Percentiles rank a stretch among this genome's conserved stretches.
phyloP scores from a whole-genome alignment of 2,797 vertebrate species.

The Leptodactylus fallax region DNA sequence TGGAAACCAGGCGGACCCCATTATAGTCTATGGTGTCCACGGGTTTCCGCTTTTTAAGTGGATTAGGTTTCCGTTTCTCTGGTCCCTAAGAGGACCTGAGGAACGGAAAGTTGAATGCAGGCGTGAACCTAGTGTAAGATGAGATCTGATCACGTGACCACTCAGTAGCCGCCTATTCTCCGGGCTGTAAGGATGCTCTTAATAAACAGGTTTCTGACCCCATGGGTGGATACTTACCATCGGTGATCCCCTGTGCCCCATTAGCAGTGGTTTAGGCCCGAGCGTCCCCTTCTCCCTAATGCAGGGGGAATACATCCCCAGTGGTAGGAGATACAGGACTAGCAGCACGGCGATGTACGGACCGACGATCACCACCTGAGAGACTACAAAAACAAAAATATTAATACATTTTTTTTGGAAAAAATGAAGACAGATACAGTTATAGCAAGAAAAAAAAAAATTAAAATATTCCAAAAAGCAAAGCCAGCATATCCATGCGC shows the following conservation, averaged over 20 bases:
- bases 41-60: no score
- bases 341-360: constrained; percentile 84
- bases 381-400: constrained; percentile 76
- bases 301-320: constrained; percentile 92
- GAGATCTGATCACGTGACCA: no score
- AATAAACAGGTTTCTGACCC: neutral
- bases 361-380: constrained; percentile 79
- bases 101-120: no score
- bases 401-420: neutral
- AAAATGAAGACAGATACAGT: neutral
- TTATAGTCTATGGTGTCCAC: no score
- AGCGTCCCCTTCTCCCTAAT: constrained; percentile 84
- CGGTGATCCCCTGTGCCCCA: constrained; percentile 91
- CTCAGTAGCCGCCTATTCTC: neutral
- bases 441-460: neutral
- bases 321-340: constrained; percentile 85
- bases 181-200: neutral
- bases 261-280: constrained; percentile 83
- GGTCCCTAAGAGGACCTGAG: no score
- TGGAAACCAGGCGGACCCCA: no score
- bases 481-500: neutral
- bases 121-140: no score
- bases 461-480: neutral
- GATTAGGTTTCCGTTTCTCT: no score
- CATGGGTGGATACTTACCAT: constrained; percentile 79